Base-by-base conservation (phyloP, 2,113 vertebrate species). In the Tragulus kanchil region DNA sequence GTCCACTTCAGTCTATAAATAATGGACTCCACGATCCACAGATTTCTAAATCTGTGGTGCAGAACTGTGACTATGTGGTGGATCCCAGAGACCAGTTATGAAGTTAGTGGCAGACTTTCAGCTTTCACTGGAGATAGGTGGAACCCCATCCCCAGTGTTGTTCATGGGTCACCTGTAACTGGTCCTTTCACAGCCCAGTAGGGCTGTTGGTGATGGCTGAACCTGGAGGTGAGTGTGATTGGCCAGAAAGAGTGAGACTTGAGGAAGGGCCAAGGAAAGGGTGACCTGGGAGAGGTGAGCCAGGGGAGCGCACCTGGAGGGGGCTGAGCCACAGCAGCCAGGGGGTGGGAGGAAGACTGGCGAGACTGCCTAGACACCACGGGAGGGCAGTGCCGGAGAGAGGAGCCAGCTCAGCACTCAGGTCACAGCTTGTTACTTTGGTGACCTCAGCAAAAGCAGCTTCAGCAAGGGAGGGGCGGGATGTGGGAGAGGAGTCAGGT, bases 401-500 rank as follows among this genome's bases (percentile, higher is more conserved):
- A 42, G 48, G 4, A 75, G 93, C 21, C 17, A 83, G 64, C 36
- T 85, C 78, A 28, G 45, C 6, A 5, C 31, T 81, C 26, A 26
- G n/a, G 61, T 54, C 15, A 4, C 21, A 23, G 85, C 19, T 54
- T 71, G 48, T n/a, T n/a, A 2, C 79, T 1, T 10, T 1, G 48
- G 8, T 14, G 64, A 28, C 59, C 59, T 89, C 12, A 16, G 81
- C 48, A 45, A 12, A 62, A 64, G 67, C 62, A 8, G 16, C 5
- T 16, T 28, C 31, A 73, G 28, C 26, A 8, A 16, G 45, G 15
- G 48, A 36, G 89, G 42, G 25, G 0, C 14, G 1, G 13, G 85
- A 64, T 9, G 45, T 50, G 9, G 3, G 54, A 31, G 77, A 65
- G 19, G 1, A 3, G 3, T 4, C 8, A 48, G 4, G 0, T 8